phyloP scores from a whole-genome alignment of 2,797 vertebrate genomes.

The Enteromius argenteus region DNA sequence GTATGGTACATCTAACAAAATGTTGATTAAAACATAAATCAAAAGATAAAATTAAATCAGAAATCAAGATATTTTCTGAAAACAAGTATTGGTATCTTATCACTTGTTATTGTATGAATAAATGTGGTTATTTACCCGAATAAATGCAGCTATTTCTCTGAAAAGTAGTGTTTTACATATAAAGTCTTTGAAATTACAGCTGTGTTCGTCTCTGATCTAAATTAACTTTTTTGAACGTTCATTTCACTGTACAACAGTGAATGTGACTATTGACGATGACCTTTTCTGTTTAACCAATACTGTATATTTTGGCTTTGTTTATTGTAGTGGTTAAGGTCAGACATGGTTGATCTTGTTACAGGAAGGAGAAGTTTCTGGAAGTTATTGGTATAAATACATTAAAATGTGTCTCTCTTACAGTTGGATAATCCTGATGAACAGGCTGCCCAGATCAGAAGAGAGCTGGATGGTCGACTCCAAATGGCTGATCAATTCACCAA shows the following conservation, averaged over 20 bases:
- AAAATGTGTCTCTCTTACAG: constrained; percentile 70
- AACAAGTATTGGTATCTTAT: not conserved
- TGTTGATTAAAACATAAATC: not conserved
- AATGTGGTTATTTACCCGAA: not conserved
- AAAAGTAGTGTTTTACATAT: not conserved
- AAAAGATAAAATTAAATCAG: not conserved
- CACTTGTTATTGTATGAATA: not conserved
- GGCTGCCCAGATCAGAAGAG: constrained; percentile 96
- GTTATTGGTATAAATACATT: not conserved
- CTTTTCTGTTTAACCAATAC: not conserved
- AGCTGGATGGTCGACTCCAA: constrained; percentile 95
- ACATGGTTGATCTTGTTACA: not conserved
- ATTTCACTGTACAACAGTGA: not conserved
- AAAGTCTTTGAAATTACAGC: not conserved
- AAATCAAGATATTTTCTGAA: not conserved
- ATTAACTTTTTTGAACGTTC: not conserved
- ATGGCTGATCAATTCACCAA: constrained; percentile 99
- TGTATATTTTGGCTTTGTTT: not conserved
- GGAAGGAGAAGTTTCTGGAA: not conserved
- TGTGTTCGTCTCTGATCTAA: not conserved
- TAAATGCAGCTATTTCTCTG: not conserved
- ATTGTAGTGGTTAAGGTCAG: constrained; percentile 19
- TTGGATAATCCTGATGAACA: constrained; percentile 98
- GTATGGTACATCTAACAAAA: not conserved
- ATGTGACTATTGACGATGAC: not conserved